phyloP scores from a whole-genome alignment of 2,113 vertebrate species.

The Arvicanthis niloticus region DNA sequence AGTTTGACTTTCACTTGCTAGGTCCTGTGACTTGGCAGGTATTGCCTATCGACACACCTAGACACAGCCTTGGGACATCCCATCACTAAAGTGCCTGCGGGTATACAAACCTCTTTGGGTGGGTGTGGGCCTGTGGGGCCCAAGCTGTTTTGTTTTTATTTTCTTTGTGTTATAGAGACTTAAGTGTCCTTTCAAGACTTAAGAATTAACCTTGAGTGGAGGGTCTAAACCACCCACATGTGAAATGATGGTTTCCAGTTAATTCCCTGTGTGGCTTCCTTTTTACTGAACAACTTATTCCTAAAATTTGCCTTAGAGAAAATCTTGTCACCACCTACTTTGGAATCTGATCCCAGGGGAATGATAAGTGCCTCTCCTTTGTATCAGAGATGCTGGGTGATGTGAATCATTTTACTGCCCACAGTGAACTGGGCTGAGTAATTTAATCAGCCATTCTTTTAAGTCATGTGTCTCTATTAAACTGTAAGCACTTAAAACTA shows the following conservation, averaged over 20 bases:
- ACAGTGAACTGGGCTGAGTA: neutral
- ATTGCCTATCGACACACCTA: neutral
- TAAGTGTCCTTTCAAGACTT: neutral
- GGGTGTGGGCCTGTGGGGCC: neutral
- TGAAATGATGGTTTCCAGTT: neutral
- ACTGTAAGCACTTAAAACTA: neutral
- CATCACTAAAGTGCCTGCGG: neutral
- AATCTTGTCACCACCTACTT: neutral
- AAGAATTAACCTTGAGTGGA: neutral
- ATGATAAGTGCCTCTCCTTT: neutral
- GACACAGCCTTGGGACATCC: neutral
- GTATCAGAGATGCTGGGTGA: neutral
- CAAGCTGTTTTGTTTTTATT: neutral
- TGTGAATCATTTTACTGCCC: neutral
- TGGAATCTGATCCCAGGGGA: slow-evolving; percentile 7
- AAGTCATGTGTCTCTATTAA: neutral
- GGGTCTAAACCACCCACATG: neutral
- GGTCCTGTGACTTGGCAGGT: neutral
- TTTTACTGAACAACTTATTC: slow-evolving; percentile 17
- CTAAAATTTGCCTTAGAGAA: slow-evolving; percentile 36
- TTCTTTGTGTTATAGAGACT: neutral
- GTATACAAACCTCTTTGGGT: neutral
- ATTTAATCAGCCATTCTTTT: neutral
- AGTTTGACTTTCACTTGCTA: neutral
- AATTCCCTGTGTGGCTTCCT: neutral